These are phyloP conservation scores for Osmerus eperlanus DNA, from an alignment of 2,113 vertebrate species.

Conservation along the genomic window DNA sequence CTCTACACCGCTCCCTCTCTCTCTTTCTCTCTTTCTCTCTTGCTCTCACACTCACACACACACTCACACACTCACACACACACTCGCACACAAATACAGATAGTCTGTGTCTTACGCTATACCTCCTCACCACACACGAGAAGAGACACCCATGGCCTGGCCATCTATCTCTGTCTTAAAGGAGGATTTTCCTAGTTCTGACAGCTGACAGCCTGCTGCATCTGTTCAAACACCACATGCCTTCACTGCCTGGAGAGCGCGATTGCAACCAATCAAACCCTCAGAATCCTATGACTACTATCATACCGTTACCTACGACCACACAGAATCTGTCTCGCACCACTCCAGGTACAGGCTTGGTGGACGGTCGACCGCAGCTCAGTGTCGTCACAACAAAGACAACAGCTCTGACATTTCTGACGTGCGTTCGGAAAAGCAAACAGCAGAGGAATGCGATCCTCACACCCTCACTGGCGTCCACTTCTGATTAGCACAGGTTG, in stretches of 20 bases:
- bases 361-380: conserved; percentile 5
- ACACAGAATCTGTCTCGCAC: conserved; percentile 6
- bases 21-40: not conserved
- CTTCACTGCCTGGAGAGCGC: conserved; percentile 38
- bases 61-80: not conserved
- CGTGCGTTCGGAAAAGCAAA: conserved; percentile 34
- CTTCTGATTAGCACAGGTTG: conserved; percentile 38
- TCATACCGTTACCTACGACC: not conserved
- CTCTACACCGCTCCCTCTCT: too few species aligned
- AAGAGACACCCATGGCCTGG: conserved; percentile 33
- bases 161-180: conserved; percentile 62
- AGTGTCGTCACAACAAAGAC: conserved; percentile 20
- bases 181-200: conserved; percentile 41
- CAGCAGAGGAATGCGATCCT: conserved; percentile 37
- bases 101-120: not conserved
- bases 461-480: conserved; percentile 20
- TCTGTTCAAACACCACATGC: conserved; percentile 60
- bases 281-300: conserved; percentile 12
- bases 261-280: conserved; percentile 40
- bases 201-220: conserved; percentile 49
- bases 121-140: conserved; percentile 17
- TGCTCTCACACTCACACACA: conserved; percentile 14
- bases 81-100: not conserved
- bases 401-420: conserved; percentile 20
- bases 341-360: conserved; percentile 32